These are phyloP conservation scores for Cotesia chilonis DNA, from an alignment of 1,140 invertebrate genomes.

Conservation along the genomic window DNA sequence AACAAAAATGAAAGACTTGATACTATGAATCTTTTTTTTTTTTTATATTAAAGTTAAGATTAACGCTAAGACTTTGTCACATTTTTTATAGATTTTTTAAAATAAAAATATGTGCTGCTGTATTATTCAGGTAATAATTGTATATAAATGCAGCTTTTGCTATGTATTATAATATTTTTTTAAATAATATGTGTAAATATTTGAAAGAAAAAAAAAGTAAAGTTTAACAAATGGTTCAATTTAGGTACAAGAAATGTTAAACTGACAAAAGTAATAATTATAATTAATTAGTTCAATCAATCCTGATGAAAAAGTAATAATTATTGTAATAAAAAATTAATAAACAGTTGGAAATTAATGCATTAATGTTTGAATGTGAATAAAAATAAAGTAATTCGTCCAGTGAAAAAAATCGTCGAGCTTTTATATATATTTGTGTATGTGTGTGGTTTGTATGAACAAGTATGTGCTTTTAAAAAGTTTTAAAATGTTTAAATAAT, in stretches of 20 bases:
- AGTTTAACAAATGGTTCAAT: not conserved
- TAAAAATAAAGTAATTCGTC: conserved; percentile 52
- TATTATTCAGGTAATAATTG: conserved; percentile 41
- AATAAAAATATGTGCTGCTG: conserved; percentile 26
- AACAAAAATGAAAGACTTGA: too few relatives aligned
- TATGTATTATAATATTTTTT: conserved; percentile 56
- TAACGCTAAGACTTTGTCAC: not conserved
- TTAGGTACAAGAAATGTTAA: not conserved
- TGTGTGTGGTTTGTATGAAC: conserved; percentile 48
- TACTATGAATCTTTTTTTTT: conserved; percentile 11
- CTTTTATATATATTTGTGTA: conserved; percentile 43
- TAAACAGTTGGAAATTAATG: not conserved
- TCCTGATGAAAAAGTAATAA: conserved; percentile 30
- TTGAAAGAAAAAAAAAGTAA: not conserved
- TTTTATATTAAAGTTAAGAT: not conserved
- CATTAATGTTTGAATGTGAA: conserved; percentile 6
- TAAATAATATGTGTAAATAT: conserved; percentile 51
- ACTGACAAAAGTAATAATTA: conserved; percentile 17
- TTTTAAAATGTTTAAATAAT: too few relatives aligned
- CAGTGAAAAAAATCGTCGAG: conserved; percentile 57
- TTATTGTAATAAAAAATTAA: conserved; percentile 26
- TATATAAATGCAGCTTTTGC: conserved; percentile 53
- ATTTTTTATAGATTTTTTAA: conserved; percentile 26
- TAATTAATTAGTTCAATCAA: conserved; percentile 5
- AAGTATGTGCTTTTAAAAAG: conserved; percentile 22